These are phyloP conservation scores for Cathartes aura DNA, from an alignment of 2,113 vertebrate genomes.

Conservation along the genomic window DNA sequence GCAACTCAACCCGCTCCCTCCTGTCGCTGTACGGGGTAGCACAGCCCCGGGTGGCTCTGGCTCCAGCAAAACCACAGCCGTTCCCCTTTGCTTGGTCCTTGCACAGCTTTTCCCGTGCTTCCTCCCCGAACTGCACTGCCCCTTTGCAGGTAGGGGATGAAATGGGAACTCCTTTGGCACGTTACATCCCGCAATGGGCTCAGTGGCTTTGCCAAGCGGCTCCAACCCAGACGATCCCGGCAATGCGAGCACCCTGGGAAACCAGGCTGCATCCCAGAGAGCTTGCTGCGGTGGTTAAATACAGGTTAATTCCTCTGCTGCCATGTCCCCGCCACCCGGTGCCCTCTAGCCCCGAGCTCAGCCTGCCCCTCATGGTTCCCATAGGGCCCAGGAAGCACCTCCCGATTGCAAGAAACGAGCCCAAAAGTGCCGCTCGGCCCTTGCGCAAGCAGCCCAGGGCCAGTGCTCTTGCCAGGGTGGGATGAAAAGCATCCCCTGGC, in stretches of 20 bases:
- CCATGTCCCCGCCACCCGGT: fast-evolving
- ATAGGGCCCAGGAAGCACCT: fast-evolving
- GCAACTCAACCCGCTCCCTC: not conserved
- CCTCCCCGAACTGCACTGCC: not conserved
- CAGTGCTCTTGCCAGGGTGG: not conserved
- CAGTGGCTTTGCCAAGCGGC: not conserved
- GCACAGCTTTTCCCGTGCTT: not conserved
- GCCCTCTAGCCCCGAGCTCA: not conserved
- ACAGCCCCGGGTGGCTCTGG: fast-evolving
- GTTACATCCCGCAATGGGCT: fast-evolving
- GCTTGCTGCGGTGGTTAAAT: fast-evolving
- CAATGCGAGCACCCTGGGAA: not conserved
- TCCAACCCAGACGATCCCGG: fast-evolving
- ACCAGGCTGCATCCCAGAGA: not conserved
- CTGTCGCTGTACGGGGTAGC: fast-evolving
- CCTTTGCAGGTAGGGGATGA: not conserved
- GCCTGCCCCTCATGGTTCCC: not conserved
- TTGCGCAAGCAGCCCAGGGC: not conserved
- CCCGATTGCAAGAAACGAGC: not conserved
- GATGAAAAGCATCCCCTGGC: not conserved
- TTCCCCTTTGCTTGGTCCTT: fast-evolving
- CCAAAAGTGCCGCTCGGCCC: not conserved
- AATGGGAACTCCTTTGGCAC: not conserved
- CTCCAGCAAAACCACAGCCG: not conserved
- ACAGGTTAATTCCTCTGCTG: no score